Evolutionary conservation across 2,888 invertebrate genomes (phyloP).

Genomic region (Harmothoe impar): DNA sequence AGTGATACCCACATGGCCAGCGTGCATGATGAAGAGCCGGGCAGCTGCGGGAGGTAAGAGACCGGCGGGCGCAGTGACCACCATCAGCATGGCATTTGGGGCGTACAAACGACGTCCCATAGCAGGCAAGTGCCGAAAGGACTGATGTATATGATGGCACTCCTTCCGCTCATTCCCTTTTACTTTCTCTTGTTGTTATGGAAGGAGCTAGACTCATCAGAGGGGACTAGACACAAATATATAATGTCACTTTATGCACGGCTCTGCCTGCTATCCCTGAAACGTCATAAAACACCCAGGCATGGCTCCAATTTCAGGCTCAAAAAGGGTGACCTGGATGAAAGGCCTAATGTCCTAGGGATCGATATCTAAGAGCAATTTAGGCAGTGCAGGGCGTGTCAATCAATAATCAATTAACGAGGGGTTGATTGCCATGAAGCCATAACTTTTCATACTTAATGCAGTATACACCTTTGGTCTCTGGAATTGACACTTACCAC

Average conservation of each 20-base stretch:
- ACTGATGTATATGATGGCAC: too few relatives aligned
- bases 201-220: too few relatives aligned
- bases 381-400: neutral
- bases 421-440: neutral
- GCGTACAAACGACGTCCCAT: neutral
- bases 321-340: neutral
- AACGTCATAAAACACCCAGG: too few relatives aligned
- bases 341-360: neutral
- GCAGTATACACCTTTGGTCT: neutral
- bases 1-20: neutral
- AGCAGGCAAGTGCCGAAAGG: neutral
- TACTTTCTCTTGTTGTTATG: too few relatives aligned
- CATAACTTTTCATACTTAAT: conserved; percentile 39
- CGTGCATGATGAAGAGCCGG: conserved; percentile 2
- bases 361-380: conserved; percentile 3
- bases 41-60: neutral
- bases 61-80: neutral
- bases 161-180: too few relatives aligned
- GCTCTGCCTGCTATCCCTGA: too few relatives aligned
- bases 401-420: conserved; percentile 45
- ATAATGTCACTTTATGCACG: too few relatives aligned
- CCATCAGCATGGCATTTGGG: neutral
- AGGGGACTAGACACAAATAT: too few relatives aligned
- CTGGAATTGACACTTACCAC: neutral
- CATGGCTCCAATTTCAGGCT: neutral